Base-by-base conservation (phyloP, 2,888 invertebrate genomes). In the Phortica okadai region DNA sequence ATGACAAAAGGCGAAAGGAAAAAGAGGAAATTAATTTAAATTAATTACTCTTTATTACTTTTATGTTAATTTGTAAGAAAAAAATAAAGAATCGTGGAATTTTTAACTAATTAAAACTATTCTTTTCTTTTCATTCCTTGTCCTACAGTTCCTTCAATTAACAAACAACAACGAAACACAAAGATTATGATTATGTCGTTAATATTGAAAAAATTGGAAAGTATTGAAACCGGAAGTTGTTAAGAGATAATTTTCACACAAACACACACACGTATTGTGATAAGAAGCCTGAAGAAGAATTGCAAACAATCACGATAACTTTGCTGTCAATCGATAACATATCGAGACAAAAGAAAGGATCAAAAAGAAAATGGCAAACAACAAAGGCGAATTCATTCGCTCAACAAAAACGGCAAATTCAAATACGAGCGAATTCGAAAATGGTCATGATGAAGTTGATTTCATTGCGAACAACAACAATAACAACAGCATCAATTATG, bases 391-490 rank as follows among this genome's bases (percentile, higher is more conserved):
- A 62, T 16, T 62, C 10, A 25, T 25, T 7, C 10, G 62, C 50
- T 62, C 56, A 8, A n/a, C 56, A 16, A n/a, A 16, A 8, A 16
- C 58, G 58, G n/a, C 14, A 59, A 21, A 16, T 16, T 4, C 21
- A 64, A 25, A 8, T 33, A 33, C 2, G 33, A 33, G 5, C 7
- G 14, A 64, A 33, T 25, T 64, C 33, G 66, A 66, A 66, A 66
- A 33, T 33, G 78, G 84, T 72, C 79, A 82, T 45, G 91, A 91
- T 86, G 91, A 90, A 84, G 90, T 91, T 56, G 91, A 91, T 83
- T 91, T 90, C 79, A 86, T 90, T 44, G 79, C 78, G 58, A 77
- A 84, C 76, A 83, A 84, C 76, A 83, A 85, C 74, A 86, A 78
- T 78, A 78, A 75, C 76, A 85, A 88, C 42, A 75, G 81, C 67